These are phyloP conservation scores for Brachyhypopomus gauderio DNA, from an alignment of 2,113 vertebrate genomes.

Conservation along the genomic window DNA sequence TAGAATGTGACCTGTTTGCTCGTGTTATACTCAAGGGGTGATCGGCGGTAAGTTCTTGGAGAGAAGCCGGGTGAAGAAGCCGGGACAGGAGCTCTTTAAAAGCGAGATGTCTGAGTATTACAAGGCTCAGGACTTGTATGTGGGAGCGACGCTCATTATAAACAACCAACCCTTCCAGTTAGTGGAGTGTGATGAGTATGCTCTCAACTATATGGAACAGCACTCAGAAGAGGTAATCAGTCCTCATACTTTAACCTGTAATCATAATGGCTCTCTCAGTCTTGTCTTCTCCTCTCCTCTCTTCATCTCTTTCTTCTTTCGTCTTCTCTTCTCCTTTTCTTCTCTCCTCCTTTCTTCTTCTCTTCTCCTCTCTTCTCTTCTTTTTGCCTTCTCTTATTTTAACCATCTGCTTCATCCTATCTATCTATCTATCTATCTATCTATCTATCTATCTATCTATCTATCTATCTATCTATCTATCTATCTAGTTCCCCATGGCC, in stretches of 20 bases:
- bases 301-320: background rate
- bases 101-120: constrained; percentile 82
- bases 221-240: constrained; percentile 81
- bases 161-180: constrained; percentile 80
- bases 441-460: no score
- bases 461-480: no score
- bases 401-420: background rate
- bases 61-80: constrained; percentile 83
- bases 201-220: constrained; percentile 87
- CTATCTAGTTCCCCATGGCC: constrained; percentile 85
- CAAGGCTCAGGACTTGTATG: constrained; percentile 80
- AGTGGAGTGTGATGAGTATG: constrained; percentile 86
- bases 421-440: no score
- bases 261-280: background rate
- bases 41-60: constrained; percentile 84
- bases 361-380: no score
- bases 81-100: constrained; percentile 86
- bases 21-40: constrained; percentile 71
- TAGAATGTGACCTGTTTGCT: background rate
- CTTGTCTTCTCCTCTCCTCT: background rate
- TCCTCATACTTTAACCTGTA: background rate
- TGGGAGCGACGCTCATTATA: constrained; percentile 82
- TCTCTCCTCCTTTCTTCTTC: no score
- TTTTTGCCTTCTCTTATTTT: background rate
- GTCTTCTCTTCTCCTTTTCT: background rate